Evolutionary conservation across 2,888 invertebrate species (phyloP), one percentile per base, ranked within the genome.

Genomic region (Diarsia rubi): DNA sequence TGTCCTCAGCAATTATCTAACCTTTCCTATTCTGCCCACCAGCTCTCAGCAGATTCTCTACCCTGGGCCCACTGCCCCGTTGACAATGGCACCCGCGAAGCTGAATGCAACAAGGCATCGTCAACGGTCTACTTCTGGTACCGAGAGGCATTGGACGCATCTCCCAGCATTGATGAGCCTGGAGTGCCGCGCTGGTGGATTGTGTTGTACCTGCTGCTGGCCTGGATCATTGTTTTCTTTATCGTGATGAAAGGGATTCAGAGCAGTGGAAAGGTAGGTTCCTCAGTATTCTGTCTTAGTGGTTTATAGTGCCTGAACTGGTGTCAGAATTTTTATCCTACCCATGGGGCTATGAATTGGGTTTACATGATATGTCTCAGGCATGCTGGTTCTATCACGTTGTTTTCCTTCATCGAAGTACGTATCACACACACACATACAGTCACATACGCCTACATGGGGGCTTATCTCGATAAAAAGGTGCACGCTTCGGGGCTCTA

Each of bases 201-300:
- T 92, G 98, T 98, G 0, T 93, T 98, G 49, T 99, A 99, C 91
- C 97, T 99, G 66, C 93, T 99, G 77, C 96, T 99, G 47, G 98
- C 99, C 37, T 99, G 99, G 99, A 94, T 98, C 67, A 97, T 99
- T 84, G 99, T 99, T 47, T 99, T 99, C 97, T 98, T 98, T 91
- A 99, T 99, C 91, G 99, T 99, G 64, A 99, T 99, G 98, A 99
- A 99, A 94, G 99, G 99, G 66, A 99, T 99, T 83, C 99, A 99
- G 95, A 99, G 99, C 89, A 99, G 99, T 83, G 99, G 99, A 90
- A 99, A 99, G 97, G 98, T 98, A 92, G 87, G 88, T 42, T 8
- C 24, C 4, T 45, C n/a, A n/a, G n/a, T n/a, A n/a, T n/a, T n/a
- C n/a, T n/a, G n/a, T n/a, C n/a, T n/a, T n/a, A n/a, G n/a, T n/a